phyloP scores from a whole-genome alignment of 2,797 vertebrate genomes.

The Pseudochirops corinnae region DNA sequence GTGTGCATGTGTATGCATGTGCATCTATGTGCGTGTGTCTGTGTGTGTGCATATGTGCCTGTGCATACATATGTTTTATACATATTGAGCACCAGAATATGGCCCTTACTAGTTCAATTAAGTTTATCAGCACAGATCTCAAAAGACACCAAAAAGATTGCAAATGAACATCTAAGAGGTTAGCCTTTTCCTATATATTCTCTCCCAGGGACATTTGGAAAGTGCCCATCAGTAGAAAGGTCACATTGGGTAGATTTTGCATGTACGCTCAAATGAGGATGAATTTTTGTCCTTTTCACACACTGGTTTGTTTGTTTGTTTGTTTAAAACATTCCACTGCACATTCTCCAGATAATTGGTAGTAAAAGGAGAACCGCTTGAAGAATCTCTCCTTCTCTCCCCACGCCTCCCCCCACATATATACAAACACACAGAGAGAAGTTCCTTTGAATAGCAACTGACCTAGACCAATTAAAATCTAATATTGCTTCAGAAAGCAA shows the following conservation, averaged over 20 bases:
- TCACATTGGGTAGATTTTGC: slow-evolving; percentile 72
- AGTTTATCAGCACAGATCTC: slow-evolving; percentile 78
- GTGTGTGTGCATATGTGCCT: no score
- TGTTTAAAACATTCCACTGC: slow-evolving; percentile 52
- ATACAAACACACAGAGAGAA: not conserved
- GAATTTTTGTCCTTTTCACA: slow-evolving; percentile 52
- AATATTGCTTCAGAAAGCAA: slow-evolving; percentile 62
- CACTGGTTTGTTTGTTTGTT: slow-evolving; percentile 51
- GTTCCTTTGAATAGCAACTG: slow-evolving; percentile 50
- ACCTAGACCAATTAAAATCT: slow-evolving; percentile 68
- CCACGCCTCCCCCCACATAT: not conserved
- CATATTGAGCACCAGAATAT: slow-evolving; percentile 30
- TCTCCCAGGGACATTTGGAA: slow-evolving; percentile 61
- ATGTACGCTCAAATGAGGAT: slow-evolving; percentile 67
- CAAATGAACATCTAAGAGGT: slow-evolving; percentile 64
- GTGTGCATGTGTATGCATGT: no score
- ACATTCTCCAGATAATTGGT: slow-evolving; percentile 48
- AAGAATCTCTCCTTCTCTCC: not conserved
- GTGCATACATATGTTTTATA: not conserved
- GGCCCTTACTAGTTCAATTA: not conserved
- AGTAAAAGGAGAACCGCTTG: not conserved
- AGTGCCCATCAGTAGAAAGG: slow-evolving; percentile 79
- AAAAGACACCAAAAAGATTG: slow-evolving; percentile 78
- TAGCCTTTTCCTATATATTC: slow-evolving; percentile 56
- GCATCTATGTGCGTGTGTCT: no score